phyloP scores from a whole-genome alignment of 2,888 invertebrate genomes.

The Eledone cirrhosa region DNA sequence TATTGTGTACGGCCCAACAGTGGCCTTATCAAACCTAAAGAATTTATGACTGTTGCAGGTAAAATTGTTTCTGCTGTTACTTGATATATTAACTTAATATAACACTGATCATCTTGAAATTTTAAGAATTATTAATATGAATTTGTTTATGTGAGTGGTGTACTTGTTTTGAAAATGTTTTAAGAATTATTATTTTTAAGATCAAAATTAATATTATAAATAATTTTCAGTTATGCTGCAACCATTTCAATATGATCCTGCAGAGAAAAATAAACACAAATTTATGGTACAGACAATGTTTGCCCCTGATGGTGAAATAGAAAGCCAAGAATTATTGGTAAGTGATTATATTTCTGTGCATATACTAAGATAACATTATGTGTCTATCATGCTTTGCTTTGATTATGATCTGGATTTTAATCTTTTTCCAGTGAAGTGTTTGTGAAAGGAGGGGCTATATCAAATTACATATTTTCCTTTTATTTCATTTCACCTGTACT shows the following conservation, averaged over 20 bases:
- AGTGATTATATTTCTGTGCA: slow-evolving; percentile 29
- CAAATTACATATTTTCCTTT: too few species aligned
- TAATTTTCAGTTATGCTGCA: slow-evolving; percentile 86
- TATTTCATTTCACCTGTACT: too few species aligned
- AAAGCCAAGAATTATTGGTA: slow-evolving; percentile 77
- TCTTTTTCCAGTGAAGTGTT: too few species aligned
- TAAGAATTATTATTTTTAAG: slow-evolving; percentile 59
- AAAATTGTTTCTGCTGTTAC: slow-evolving; percentile 38
- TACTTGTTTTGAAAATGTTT: too few species aligned
- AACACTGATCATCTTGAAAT: not conserved
- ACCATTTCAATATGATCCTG: slow-evolving; percentile 90
- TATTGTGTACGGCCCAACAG: slow-evolving; percentile 99
- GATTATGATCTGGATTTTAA: too few species aligned
- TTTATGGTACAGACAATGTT: slow-evolving; percentile 98
- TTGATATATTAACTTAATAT: not conserved
- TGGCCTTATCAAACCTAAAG: slow-evolving; percentile 82
- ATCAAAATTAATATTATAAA: slow-evolving; percentile 14
- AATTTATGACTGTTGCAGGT: slow-evolving; percentile 87
- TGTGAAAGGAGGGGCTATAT: too few species aligned
- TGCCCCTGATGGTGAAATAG: slow-evolving; percentile 82
- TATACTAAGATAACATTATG: too few species aligned
- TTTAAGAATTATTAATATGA: not conserved
- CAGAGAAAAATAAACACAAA: slow-evolving; percentile 98
- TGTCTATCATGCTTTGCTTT: too few species aligned
- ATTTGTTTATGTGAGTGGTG: too few species aligned